Base-by-base conservation (phyloP, 2,797 vertebrate species). In the Kryptopterus vitreolus region DNA sequence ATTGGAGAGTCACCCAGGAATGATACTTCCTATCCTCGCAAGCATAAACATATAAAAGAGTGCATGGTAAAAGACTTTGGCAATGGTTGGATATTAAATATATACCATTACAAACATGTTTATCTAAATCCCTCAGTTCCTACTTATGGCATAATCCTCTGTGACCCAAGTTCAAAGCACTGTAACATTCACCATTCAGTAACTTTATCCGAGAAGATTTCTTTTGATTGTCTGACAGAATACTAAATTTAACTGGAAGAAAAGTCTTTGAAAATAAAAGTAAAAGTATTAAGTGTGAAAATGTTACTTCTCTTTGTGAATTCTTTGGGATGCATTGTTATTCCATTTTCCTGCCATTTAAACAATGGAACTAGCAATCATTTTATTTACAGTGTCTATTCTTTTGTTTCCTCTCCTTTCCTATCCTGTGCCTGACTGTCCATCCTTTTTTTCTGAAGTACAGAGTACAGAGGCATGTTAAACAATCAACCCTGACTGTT, bases 61-160 rank as follows among this genome's bases (percentile, higher is more conserved):
- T 88, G n/a, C n/a, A n/a, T n/a, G 50, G 86, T 59, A 65, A 74
- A 24, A 86, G 85, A 69, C 73, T 75, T 83, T 77, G 88, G 87
- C 88, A 77, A 88, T 88, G 90, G 84, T 57, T 82, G 89, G 88
- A 91, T 91, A 90, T 93, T 91, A 93, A 91, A 93, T 92, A 89
- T 90, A 92, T 91, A 92, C 93, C 92, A 90, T 92, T 89, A 90
- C 92, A 92, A 93, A 93, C 90, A 87, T 90, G 91, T 92, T 94
- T 93, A 93, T 92, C 88, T 93, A 88, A 83, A 92, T 92, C 91
- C 89, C 88, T 81, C 83, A 90, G 84, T 57, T 84, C 46, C 55
- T 55, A 76, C 81, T 85, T 83, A 88, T 81, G 86, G 89, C 80
- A 83, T 86, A 89, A 91, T 89, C 87, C 87, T 88, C 87, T 89